A percentile compares a stretch with the other conserved stretches of the same genome.
phyloP scores from a whole-genome alignment of 2,113 vertebrate species.

The Corythaixoides concolor region DNA sequence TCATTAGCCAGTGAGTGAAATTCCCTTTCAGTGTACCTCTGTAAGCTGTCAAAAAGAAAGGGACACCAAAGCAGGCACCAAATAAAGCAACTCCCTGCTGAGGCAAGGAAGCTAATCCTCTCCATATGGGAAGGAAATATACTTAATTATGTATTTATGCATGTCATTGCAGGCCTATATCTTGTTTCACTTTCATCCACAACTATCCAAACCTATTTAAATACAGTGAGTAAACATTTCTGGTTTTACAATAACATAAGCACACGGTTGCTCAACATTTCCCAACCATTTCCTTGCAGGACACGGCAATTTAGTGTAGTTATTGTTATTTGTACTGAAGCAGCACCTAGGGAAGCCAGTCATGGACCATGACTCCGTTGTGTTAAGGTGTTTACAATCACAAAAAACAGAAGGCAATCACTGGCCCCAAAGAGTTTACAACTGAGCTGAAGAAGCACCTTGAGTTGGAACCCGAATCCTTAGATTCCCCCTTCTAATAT shows the following conservation, averaged over 20 bases:
- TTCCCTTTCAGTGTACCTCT: slow-evolving; percentile 9
- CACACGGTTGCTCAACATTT: not conserved
- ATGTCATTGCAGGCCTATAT: slow-evolving; percentile 48
- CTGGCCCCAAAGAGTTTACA: not conserved
- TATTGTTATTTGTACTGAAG: not conserved
- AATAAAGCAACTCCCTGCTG: slow-evolving; percentile 63
- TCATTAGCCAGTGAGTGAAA: slow-evolving; percentile 11
- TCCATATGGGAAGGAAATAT: slow-evolving; percentile 63
- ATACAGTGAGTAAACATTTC: slow-evolving; percentile 38
- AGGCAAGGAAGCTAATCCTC: slow-evolving; percentile 44
- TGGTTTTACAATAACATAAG: not conserved
- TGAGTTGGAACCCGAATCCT: not conserved
- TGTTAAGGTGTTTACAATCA: not conserved
- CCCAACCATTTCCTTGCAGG: not conserved
- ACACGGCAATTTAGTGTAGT: not conserved
- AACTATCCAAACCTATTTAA: slow-evolving; percentile 22
- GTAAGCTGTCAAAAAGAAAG: slow-evolving; percentile 43
- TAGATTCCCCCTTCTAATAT: not conserved
- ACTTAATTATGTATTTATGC: slow-evolving; percentile 62
- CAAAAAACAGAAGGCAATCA: not conserved
- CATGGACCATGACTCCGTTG: not conserved
- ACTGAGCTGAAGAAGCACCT: not conserved
- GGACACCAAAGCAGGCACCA: slow-evolving; percentile 62
- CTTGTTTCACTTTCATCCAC: slow-evolving; percentile 58
- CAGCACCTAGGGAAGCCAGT: not conserved